phyloP scores from a whole-genome alignment of 2,797 vertebrate genomes.

The Pipistrellus nathusii region DNA sequence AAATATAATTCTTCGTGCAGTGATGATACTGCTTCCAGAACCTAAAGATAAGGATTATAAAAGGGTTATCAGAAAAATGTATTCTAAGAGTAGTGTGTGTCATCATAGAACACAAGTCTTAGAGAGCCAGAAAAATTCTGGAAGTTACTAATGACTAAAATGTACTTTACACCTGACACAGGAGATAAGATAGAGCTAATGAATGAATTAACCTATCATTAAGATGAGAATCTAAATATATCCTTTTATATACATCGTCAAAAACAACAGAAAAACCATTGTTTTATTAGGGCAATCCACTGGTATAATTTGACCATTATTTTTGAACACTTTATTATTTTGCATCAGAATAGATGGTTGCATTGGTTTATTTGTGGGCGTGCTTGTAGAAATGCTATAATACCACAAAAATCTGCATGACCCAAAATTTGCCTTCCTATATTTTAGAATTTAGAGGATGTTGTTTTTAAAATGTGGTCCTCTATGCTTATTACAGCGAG shows the following conservation, averaged over 20 bases:
- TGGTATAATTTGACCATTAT: constrained; percentile 53
- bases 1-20: constrained; percentile 56
- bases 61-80: constrained; percentile 41
- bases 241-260: not conserved
- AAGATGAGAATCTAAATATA: constrained; percentile 24
- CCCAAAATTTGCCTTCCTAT: constrained; percentile 79
- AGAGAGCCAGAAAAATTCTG: constrained; percentile 67
- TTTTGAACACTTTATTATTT: constrained; percentile 75
- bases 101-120: constrained; percentile 80
- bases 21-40: constrained; percentile 54
- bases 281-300: constrained; percentile 78
- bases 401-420: constrained; percentile 68
- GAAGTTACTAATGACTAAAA: constrained; percentile 55
- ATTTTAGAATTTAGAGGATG: constrained; percentile 71
- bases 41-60: constrained; percentile 65
- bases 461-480: constrained; percentile 65
- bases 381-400: constrained; percentile 49
- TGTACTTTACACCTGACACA: constrained; percentile 46
- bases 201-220: constrained; percentile 43
- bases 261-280: constrained; percentile 37
- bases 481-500: constrained; percentile 79
- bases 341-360: constrained; percentile 48
- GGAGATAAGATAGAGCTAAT: not conserved
- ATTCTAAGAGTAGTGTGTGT: constrained; percentile 64
- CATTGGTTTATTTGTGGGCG: constrained; percentile 49